A percentile compares a stretch with the other conserved stretches of the same genome.
Evolutionary conservation across 2,797 vertebrate genomes (phyloP).

Genomic region (Microhierax caerulescens): DNA sequence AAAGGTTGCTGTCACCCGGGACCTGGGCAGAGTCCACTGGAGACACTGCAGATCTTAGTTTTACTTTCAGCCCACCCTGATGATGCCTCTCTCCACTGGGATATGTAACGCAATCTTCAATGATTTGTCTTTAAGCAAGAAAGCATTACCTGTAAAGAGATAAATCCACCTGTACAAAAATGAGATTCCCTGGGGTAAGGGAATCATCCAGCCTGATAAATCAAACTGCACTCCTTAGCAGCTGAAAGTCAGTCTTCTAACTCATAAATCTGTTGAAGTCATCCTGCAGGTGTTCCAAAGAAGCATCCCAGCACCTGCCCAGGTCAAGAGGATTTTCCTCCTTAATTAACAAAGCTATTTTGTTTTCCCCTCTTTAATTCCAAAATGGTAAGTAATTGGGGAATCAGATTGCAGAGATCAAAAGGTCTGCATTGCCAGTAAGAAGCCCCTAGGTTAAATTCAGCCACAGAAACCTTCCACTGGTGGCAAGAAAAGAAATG

Average conservation of each 20-base stretch:
- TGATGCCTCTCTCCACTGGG: not conserved
- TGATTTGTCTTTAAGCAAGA: not conserved
- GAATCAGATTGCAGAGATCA: not conserved
- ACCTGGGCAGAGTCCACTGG: not conserved
- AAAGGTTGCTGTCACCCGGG: not conserved
- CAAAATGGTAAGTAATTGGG: not conserved
- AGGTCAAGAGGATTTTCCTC: not conserved
- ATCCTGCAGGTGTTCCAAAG: not conserved
- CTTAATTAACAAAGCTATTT: not conserved
- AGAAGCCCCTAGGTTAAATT: not conserved
- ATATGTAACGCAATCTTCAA: not conserved
- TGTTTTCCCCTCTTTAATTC: not conserved
- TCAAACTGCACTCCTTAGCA: not conserved
- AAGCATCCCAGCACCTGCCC: not conserved
- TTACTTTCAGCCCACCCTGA: not conserved
- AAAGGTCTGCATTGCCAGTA: not conserved
- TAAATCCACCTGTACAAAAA: slow-evolving; percentile 4
- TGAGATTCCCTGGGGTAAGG: not conserved
- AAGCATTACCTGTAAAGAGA: not conserved
- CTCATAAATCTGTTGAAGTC: not conserved
- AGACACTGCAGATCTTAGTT: not conserved
- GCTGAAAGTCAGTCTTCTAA: not conserved
- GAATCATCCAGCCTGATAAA: not conserved
- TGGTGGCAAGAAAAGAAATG: not conserved
- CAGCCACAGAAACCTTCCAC: not conserved